These are phyloP conservation scores for Hyperopisus bebe DNA, from an alignment of 2,113 vertebrate species.

Conservation along the genomic window DNA sequence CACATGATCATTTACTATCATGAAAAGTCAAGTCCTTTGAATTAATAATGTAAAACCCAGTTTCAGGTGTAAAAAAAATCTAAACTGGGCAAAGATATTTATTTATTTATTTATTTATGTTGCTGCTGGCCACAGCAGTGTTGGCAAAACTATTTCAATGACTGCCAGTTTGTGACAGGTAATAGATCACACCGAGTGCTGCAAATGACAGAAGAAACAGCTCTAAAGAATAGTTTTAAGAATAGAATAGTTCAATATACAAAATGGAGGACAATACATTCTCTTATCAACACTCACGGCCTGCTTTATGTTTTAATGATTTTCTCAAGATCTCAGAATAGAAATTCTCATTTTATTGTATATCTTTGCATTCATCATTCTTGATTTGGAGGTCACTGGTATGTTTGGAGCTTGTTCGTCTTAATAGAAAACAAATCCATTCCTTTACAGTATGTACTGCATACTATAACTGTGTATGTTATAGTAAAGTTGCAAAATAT, in stretches of 20 bases:
- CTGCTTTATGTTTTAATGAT: background rate
- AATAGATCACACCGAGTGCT: constrained; percentile 2
- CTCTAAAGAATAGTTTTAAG: background rate
- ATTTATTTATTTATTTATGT: background rate
- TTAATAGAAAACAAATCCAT: background rate
- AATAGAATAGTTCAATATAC: background rate
- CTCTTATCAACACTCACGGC: background rate
- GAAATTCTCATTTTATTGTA: background rate
- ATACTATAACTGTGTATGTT: background rate
- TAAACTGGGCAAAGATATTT: background rate
- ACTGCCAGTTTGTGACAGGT: background rate
- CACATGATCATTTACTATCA: background rate
- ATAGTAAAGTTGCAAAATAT: background rate
- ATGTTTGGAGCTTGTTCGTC: background rate
- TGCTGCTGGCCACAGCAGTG: background rate
- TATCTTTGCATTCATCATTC: background rate
- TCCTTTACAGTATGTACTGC: background rate
- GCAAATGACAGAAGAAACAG: background rate
- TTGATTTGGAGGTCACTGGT: background rate
- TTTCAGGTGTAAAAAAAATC: background rate
- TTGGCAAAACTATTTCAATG: background rate
- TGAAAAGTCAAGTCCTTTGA: background rate
- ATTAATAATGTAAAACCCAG: background rate
- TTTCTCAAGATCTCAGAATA: background rate
- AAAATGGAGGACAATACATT: background rate